These are phyloP conservation scores for Abrostola triplasia DNA, from an alignment of 2,888 invertebrate species.

Conservation along the genomic window DNA sequence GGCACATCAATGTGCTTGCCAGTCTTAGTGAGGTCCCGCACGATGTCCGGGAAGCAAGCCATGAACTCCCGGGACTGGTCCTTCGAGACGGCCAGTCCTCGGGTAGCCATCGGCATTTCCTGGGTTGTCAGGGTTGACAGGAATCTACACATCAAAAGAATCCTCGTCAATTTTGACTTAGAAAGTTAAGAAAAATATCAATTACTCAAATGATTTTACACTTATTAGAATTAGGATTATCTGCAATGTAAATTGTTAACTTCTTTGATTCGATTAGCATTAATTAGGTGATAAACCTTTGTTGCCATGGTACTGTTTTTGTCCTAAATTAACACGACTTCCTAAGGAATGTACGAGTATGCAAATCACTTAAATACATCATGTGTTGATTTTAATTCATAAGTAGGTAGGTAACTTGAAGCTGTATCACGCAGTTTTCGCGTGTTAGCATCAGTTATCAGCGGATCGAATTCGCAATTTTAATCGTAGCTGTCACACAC, in stretches of 20 bases:
- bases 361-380: conserved; percentile 1
- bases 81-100: conserved; percentile 91
- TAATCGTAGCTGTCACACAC: conserved; percentile 23
- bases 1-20: conserved; percentile 93
- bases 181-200: conserved; percentile 17
- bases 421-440: conserved; percentile 36
- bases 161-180: conserved; percentile 37
- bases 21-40: conserved; percentile 94
- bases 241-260: conserved; percentile 15
- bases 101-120: conserved; percentile 89
- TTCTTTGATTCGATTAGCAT: conserved; percentile 4
- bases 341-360: too few species aligned
- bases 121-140: conserved; percentile 90
- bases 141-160: conserved; percentile 79
- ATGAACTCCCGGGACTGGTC: conserved; percentile 96
- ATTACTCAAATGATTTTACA: not conserved
- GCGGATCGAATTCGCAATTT: conserved; percentile 35
- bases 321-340: not conserved
- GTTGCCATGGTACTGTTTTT: conserved; percentile 5
- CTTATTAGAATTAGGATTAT: conserved; percentile 6
- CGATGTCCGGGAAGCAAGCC: conserved; percentile 95
- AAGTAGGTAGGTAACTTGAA: conserved; percentile 20
- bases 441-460: conserved; percentile 42
- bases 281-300: conserved; percentile 15
- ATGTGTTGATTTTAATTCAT: conserved; percentile 13